Evolutionary conservation across 2,888 invertebrate genomes (phyloP).

Genomic region (Agrochola macilenta): DNA sequence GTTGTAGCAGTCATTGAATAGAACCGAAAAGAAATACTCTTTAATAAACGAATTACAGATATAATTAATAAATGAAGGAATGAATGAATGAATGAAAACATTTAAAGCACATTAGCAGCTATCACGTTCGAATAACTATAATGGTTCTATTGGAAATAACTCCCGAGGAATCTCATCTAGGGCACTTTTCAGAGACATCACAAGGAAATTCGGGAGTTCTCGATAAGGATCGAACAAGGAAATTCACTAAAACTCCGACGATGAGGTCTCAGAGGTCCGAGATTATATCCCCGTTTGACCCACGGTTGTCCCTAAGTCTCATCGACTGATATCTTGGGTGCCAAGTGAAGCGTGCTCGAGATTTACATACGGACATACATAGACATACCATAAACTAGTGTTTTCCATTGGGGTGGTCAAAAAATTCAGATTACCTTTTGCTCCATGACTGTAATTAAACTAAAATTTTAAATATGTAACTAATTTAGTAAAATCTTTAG

Average conservation of each 20-base stretch:
- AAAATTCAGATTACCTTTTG: background rate
- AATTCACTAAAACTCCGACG: background rate
- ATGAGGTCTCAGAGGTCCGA: background rate
- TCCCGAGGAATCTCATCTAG: background rate
- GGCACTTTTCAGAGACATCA: background rate
- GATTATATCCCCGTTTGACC: slow-evolving; percentile 14
- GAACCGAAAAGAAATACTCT: background rate
- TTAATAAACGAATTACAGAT: background rate
- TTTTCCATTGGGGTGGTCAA: background rate
- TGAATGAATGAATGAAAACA: background rate
- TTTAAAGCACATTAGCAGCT: background rate
- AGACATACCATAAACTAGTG: too few relatives aligned
- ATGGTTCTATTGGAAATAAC: background rate
- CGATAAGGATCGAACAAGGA: background rate
- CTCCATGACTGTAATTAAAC: background rate
- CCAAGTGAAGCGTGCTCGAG: background rate
- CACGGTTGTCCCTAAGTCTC: background rate
- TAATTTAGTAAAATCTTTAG: background rate
- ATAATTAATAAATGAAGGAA: background rate
- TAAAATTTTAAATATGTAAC: background rate
- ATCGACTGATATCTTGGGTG: slow-evolving; percentile 1
- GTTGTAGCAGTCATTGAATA: background rate
- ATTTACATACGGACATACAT: background rate
- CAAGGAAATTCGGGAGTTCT: background rate
- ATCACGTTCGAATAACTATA: background rate